Percentiles rank a stretch among this genome's conserved stretches.
Conservation (phyloP, 2,888 invertebrate genomes). For the Drosophila emarginata region DNA sequence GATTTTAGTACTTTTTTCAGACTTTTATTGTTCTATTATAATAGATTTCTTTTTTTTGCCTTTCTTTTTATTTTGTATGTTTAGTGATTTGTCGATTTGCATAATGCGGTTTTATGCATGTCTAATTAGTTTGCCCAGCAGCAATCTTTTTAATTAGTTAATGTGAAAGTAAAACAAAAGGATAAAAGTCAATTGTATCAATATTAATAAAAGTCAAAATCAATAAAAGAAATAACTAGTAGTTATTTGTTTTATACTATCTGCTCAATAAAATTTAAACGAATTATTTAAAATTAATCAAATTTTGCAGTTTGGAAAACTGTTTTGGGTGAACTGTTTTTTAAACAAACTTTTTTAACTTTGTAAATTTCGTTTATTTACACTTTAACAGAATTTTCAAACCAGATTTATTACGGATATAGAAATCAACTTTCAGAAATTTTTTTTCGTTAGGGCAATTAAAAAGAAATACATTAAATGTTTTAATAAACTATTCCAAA, state of each 20-base stretch:
- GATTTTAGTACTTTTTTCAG: not conserved
- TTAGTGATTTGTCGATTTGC: not conserved
- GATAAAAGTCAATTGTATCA: not conserved
- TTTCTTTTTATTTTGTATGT: not conserved
- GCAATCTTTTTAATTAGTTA: conserved; percentile 2
- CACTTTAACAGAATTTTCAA: no score
- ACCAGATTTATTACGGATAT: no score
- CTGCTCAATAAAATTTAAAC: not conserved
- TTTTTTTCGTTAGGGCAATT: no score
- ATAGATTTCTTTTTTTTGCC: not conserved
- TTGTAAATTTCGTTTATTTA: no score
- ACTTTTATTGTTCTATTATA: not conserved
- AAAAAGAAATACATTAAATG: no score
- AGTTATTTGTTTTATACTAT: not conserved
- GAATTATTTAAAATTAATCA: not conserved
- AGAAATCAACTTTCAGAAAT: no score
- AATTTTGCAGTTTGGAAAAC: not conserved
- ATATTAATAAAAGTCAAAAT: not conserved
- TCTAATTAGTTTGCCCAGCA: conserved; percentile 8
- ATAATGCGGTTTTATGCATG: conserved; percentile 1
- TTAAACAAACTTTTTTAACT: no score
- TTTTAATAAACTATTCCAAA: no score
- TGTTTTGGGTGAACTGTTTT: no score
- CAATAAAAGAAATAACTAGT: not conserved
- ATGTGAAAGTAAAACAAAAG: not conserved